Evolutionary conservation across 2,888 invertebrate species (phyloP).

Genomic region (Drosophila nr. perissopoda): DNA sequence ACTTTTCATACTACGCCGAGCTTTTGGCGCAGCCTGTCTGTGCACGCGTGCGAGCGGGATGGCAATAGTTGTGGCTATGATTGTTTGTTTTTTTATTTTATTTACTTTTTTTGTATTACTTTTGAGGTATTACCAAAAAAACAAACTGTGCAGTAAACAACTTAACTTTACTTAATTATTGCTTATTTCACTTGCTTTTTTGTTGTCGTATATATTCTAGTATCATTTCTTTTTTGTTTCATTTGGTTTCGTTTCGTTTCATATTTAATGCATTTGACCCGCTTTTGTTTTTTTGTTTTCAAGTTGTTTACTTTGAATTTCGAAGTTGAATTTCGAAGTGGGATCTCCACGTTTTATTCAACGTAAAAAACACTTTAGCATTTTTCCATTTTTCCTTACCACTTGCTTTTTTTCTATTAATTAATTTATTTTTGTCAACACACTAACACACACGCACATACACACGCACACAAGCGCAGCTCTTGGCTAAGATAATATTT

Average conservation of each 20-base stretch:
- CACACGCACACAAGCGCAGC: slow-evolving; percentile 27
- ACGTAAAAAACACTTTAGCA: slow-evolving; percentile 71
- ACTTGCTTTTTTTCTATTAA: slow-evolving; percentile 56
- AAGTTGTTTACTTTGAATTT: slow-evolving; percentile 62
- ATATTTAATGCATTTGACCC: slow-evolving; percentile 75
- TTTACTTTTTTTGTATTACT: slow-evolving; percentile 7
- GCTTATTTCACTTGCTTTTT: neutral
- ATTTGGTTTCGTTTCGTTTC: slow-evolving; percentile 43
- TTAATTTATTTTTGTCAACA: slow-evolving; percentile 29
- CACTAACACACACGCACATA: slow-evolving; percentile 38
- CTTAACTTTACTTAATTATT: slow-evolving; percentile 8
- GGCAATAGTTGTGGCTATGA: slow-evolving; percentile 42
- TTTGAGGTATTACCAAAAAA: slow-evolving; percentile 5
- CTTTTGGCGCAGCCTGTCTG: slow-evolving; percentile 47
- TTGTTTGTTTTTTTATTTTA: neutral
- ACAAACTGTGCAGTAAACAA: slow-evolving; percentile 8
- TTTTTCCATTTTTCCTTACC: slow-evolving; percentile 63
- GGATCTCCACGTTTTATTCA: slow-evolving; percentile 55
- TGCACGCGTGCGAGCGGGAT: slow-evolving; percentile 49
- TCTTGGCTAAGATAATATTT: slow-evolving; percentile 54
- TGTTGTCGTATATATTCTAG: slow-evolving; percentile 1
- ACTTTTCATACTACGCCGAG: slow-evolving; percentile 55
- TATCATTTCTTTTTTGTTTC: slow-evolving; percentile 2
- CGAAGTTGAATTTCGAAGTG: slow-evolving; percentile 18
- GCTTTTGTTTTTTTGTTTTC: slow-evolving; percentile 46